Percentiles rank a stretch among this genome's conserved stretches.
Conservation (phyloP, 35 echinoderm and acorn worm genomes). For the Ophiothrix spiculata region DNA sequence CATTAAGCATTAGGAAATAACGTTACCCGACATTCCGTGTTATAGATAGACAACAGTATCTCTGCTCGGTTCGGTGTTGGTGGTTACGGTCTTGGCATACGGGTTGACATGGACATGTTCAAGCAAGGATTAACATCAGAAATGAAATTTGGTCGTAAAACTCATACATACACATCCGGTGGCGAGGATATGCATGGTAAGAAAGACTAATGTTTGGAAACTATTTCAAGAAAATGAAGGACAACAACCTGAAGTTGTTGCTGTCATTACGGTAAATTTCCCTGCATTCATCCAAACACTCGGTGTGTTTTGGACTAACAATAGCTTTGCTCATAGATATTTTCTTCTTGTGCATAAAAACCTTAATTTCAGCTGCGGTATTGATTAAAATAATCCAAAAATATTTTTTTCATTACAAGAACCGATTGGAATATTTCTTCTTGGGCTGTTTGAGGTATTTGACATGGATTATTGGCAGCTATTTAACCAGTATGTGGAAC, state of each 20-base stretch:
- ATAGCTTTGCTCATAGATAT: no score
- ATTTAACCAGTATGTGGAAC: slow-evolving; percentile 36
- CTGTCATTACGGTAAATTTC: no score
- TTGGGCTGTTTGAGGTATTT: slow-evolving; percentile 39
- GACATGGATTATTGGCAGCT: slow-evolving; percentile 22
- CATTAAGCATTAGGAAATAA: neutral
- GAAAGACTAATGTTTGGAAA: no score
- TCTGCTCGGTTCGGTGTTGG: neutral
- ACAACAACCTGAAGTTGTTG: no score
- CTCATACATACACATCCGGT: slow-evolving; percentile 3
- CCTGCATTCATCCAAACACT: no score
- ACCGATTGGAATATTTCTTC: neutral
- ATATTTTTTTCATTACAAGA: neutral
- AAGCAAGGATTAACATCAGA: neutral
- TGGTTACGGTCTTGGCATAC: slow-evolving; percentile 3
- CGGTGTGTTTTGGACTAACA: no score
- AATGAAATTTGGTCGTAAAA: slow-evolving; percentile 18
- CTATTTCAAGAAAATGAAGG: no score
- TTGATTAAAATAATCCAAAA: neutral
- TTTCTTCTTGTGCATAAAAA: no score
- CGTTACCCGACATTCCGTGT: neutral
- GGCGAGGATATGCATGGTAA: slow-evolving; percentile 25
- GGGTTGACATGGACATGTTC: slow-evolving; percentile 21
- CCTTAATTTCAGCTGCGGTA: neutral
- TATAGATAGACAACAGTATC: slow-evolving; percentile 14